phyloP scores from a whole-genome alignment of 2,797 vertebrate genomes.

The Spinus olivaceus region DNA sequence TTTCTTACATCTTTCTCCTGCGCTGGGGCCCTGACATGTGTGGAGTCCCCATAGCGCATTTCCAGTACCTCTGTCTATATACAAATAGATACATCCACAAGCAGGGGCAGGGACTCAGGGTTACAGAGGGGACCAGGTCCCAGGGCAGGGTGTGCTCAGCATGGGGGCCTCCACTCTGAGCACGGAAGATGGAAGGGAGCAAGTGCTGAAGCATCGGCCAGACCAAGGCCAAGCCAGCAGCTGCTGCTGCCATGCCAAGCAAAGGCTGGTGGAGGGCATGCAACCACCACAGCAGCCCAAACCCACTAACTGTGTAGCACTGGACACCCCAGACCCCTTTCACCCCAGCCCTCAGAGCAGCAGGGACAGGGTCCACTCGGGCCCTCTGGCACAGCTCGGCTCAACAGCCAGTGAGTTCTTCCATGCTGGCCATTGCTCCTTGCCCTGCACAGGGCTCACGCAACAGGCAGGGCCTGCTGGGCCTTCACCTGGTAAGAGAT shows the following conservation, averaged over 20 bases:
- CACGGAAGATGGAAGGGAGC: neutral
- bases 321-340: neutral
- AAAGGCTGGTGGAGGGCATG: neutral
- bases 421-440: neutral
- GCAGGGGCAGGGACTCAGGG: neutral
- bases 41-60: rapidly evolving
- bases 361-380: conserved; percentile 48
- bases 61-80: neutral
- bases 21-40: rapidly evolving
- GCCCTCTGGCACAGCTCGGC: conserved; percentile 24
- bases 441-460: neutral
- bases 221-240: neutral
- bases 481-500: conserved; percentile 75
- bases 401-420: neutral
- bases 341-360: neutral
- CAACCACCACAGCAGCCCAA: neutral
- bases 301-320: neutral
- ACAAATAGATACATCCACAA: conserved; percentile 30
- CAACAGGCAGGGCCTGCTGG: conserved; percentile 63
- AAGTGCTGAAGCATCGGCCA: neutral
- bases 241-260: neutral
- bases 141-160: rapidly evolving
- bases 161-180: neutral
- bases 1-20: conserved; percentile 21
- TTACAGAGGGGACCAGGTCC: neutral